phyloP scores from a whole-genome alignment of 2,113 vertebrate species.

The Semnornis frantzii region DNA sequence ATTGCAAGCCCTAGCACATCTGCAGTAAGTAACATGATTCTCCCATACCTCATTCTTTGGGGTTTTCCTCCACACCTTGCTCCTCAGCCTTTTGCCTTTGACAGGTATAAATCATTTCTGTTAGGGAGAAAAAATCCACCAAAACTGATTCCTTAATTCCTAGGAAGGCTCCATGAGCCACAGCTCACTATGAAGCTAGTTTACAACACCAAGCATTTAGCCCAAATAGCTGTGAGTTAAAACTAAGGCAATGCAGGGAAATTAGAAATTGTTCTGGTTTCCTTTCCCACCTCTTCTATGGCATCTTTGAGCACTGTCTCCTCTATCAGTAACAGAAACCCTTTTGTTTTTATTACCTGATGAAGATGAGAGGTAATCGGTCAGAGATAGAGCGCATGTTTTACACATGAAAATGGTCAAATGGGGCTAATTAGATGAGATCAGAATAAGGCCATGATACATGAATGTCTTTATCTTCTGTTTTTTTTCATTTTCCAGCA shows the following conservation, averaged over 20 bases:
- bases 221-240: neutral
- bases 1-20: neutral
- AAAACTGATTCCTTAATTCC: neutral
- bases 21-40: fast-evolving
- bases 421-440: neutral
- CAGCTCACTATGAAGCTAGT: neutral
- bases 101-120: neutral
- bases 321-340: neutral
- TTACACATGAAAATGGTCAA: neutral
- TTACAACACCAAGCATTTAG: neutral
- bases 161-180: neutral
- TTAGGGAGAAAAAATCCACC: neutral
- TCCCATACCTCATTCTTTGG: fast-evolving
- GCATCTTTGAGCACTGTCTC: neutral
- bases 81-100: neutral
- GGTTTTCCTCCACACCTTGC: neutral
- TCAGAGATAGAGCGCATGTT: neutral
- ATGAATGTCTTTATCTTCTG: neutral
- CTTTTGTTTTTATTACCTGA: neutral
- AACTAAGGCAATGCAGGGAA: neutral
- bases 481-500: neutral
- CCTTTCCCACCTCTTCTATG: neutral
- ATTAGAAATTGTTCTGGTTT: neutral
- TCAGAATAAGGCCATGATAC: neutral
- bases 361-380: neutral